These are phyloP conservation scores for Archips crataeganus DNA, from an alignment of 2,888 invertebrate species.

Conservation along the genomic window DNA sequence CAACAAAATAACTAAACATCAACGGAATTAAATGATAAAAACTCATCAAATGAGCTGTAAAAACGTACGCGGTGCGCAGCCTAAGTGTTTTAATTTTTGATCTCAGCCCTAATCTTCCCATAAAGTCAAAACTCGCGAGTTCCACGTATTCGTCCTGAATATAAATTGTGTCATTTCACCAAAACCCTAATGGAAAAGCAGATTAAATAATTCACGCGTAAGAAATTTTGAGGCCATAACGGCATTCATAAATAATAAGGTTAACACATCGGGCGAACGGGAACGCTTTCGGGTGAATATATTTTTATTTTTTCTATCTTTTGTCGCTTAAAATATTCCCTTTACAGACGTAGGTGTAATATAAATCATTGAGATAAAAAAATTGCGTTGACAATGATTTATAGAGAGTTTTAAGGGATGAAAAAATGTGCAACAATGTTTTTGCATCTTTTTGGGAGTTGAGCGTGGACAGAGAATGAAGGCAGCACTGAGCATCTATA, in stretches of 20 bases:
- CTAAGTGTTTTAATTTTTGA: conserved; percentile 71
- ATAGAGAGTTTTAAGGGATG: conserved; percentile 60
- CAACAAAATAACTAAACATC: not conserved
- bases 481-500: too few relatives aligned
- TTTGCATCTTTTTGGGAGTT: conserved; percentile 10
- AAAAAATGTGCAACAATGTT: conserved; percentile 20
- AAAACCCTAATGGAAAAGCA: conserved; percentile 83
- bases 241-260: conserved; percentile 80
- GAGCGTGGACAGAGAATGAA: too few relatives aligned
- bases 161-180: conserved; percentile 81
- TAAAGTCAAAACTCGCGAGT: conserved; percentile 73
- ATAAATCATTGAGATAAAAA: conserved; percentile 74
- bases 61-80: conserved; percentile 23
- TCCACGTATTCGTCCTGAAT: conserved; percentile 70
- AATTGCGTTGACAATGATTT: conserved; percentile 65
- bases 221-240: conserved; percentile 82
- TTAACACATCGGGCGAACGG: conserved; percentile 68
- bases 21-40: conserved; percentile 4
- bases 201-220: conserved; percentile 83
- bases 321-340: conserved; percentile 65
- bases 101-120: conserved; percentile 72
- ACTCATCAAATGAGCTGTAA: conserved; percentile 16
- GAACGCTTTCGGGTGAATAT: conserved; percentile 47
- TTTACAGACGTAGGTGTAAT: conserved; percentile 67
- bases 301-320: conserved; percentile 49